Evolutionary conservation across 2,113 vertebrate species (phyloP), one percentile per base, ranked within the genome.

Genomic region (Gadus macrocephalus): DNA sequence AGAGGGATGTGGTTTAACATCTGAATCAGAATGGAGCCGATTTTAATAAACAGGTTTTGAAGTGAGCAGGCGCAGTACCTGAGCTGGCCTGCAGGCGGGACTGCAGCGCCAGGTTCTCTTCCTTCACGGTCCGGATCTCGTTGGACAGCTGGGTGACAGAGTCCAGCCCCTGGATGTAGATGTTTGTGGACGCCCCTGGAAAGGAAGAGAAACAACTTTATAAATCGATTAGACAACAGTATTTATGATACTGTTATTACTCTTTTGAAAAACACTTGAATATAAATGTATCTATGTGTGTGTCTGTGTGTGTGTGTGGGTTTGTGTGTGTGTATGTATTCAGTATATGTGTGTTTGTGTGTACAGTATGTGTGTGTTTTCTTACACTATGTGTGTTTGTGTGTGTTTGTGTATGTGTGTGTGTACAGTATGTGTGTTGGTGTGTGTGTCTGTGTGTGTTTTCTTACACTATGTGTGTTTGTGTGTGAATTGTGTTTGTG

Each of bases 91-190:
- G 93, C 55, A 93, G 73, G 22, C 90, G 93, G 4, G 93, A 89
- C 79, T 91, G 92, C 17, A 97, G 87, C 72, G 64, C 79, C 67
- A 78, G 15, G 76, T 93, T 93, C 62, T 93, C 91, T 35, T 93
- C 92, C 0, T 80, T 89, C 66, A 94, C 86, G 69, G 89, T 79
- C 85, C 89, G 85, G 82, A 95, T 94, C 86, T 97, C 95, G 64
- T 84, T 87, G 42, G 90, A 92, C 81, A 95, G 85, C 66, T 94
- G 94, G 62, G 91, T 87, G 67, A 92, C 90, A 3, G 90, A 83
- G 80, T 96, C 96, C 2, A 86, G 79, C 0, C 89, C 83, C 42
- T 92, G 95, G 75, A 89, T 88, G 42, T 84, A 95, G 85, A 93
- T 79, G 67, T 92, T 93, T 0, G 92, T 86, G 53, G 93, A 85